Evolutionary conservation across 2,113 vertebrate species (phyloP), one percentile per base, ranked within the genome.

Genomic region (Shinisaurus crocodilurus): DNA sequence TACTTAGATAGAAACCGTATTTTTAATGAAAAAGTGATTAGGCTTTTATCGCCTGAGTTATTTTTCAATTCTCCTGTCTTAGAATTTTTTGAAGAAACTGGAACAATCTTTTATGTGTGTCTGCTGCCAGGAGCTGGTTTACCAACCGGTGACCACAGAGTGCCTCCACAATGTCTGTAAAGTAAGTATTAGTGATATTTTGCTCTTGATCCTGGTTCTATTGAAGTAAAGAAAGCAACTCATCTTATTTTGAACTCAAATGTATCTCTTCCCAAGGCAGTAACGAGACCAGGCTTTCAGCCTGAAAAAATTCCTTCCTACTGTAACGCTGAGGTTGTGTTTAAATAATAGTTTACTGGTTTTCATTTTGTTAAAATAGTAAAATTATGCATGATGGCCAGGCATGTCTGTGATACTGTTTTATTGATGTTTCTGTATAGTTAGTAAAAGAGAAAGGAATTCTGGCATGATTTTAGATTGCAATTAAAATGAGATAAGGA

Each of bases 71-170:
- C 18, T 81, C 63, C 20, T 87, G 76, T 90, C 88, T 76, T 94
- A 99, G 99, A 99, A 98, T 97, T 99, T 99, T 97, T 97, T 99
- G 96, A 98, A 98, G 95, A 99, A 99, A 96, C 97, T 99, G 97
- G 99, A 99, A 96, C 98, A 99, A 93, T 98, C 98, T 91, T 99
- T 99, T 95, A 99, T 99, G 99, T 99, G 99, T 88, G 98, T 99
- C 89, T 99, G 99, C 98, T 99, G 99, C 97, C 99, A 99, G 97
- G 99, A 99, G 94, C 96, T 99, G 93, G 98, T 99, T 94, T 99
- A 98, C 96, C 98, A 99, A 95, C 99, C 99, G 77, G 96, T 99
- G 96, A 99, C 99, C 97, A 99, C 99, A 67, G 95, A 98, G 96
- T 99, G 99, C 96, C 97, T 98, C 89, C 99, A 99, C 97, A 99